Evolutionary conservation across 2,888 invertebrate species (phyloP).

Genomic region (Trachelus tabidus): DNA sequence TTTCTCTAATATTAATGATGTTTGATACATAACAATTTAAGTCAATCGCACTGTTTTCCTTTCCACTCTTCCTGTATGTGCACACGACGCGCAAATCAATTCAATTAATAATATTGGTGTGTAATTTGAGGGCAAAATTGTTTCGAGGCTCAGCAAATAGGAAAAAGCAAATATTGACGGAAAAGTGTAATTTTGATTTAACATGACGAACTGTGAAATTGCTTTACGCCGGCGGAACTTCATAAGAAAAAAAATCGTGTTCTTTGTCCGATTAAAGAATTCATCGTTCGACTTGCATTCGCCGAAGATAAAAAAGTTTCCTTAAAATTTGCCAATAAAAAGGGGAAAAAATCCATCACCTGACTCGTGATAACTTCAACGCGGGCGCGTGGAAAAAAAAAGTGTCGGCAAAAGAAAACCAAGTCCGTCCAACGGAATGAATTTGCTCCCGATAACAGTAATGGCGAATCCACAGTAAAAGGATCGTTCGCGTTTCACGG

Average conservation of each 20-base stretch:
- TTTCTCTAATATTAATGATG: no score
- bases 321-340: background rate
- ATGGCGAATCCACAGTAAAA: background rate
- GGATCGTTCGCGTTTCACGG: background rate
- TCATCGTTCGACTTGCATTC: background rate
- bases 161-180: background rate
- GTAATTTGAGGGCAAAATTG: conserved; percentile 10
- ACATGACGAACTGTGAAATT: background rate
- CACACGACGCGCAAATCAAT: background rate
- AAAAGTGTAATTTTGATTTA: background rate
- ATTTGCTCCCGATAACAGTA: background rate
- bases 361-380: background rate
- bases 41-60: background rate
- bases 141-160: background rate
- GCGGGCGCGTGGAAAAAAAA: background rate
- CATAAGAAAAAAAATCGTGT: background rate
- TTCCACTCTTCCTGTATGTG: background rate
- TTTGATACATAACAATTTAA: background rate
- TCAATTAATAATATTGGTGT: conserved; percentile 4
- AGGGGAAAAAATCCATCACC: background rate
- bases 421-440: background rate
- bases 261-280: background rate
- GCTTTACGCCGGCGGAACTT: background rate
- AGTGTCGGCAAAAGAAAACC: background rate
- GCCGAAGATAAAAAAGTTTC: background rate